phyloP scores from a whole-genome alignment of 2,888 invertebrate species.

The Steromphala cineraria region DNA sequence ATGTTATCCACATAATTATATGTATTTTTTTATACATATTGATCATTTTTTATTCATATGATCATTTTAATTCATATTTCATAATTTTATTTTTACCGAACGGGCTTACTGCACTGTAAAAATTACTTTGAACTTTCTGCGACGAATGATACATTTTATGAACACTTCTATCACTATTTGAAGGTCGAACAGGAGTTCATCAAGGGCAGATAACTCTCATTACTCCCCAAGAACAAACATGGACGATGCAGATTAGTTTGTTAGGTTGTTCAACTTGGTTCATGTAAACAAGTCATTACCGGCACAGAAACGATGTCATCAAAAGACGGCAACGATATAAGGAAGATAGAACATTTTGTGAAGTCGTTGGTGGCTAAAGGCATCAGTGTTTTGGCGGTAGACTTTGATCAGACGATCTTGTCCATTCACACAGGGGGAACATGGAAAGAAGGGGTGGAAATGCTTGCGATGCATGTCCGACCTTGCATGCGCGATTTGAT shows the following conservation, averaged over 20 bases:
- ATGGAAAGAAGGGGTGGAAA: constrained; percentile 64
- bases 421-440: constrained; percentile 69
- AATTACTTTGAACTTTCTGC: too few species aligned
- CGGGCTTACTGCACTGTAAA: too few species aligned
- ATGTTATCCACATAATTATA: too few species aligned
- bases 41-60: too few species aligned
- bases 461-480: constrained; percentile 60
- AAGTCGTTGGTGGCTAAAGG: constrained; percentile 56
- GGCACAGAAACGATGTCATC: neutral
- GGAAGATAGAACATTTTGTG: constrained; percentile 44
- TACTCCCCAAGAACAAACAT: neutral
- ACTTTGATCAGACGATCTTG: constrained; percentile 71
- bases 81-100: too few species aligned
- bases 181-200: too few species aligned
- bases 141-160: too few species aligned
- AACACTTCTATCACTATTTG: too few species aligned
- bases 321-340: neutral
- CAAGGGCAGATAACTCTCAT: constrained; percentile 10
- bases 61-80: too few species aligned
- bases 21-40: too few species aligned
- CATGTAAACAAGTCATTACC: neutral
- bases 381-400: constrained; percentile 67
- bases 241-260: neutral
- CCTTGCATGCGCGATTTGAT: constrained; percentile 68
- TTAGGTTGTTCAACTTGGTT: neutral